Conservation (phyloP, 2,888 invertebrate genomes). For the Phyto melanocephala region DNA sequence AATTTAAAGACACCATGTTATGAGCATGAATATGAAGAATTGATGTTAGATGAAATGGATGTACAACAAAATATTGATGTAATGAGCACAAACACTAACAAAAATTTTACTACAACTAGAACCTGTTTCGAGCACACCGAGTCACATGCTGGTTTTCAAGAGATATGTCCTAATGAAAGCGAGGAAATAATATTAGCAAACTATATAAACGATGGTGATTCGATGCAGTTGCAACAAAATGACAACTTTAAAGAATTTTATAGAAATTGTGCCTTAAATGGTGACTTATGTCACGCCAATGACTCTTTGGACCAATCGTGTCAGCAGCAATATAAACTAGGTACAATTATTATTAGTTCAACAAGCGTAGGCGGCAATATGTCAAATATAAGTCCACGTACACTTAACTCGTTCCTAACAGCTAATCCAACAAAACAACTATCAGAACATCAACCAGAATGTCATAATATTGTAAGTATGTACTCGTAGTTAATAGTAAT, state of each 20-base stretch:
- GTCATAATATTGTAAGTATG: conserved; percentile 69
- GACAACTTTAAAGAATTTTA: not conserved
- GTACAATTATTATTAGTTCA: conserved; percentile 69
- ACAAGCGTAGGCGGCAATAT: conserved; percentile 43
- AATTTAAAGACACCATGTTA: not conserved
- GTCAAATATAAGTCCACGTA: conserved; percentile 27
- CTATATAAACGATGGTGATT: not conserved
- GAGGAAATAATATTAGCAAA: not conserved
- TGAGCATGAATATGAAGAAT: conserved; percentile 36
- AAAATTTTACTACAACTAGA: not conserved
- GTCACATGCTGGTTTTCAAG: not conserved
- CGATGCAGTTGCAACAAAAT: not conserved
- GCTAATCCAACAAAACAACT: conserved; percentile 7
- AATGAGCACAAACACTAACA: conserved; percentile 16
- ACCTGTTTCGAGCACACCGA: not conserved
- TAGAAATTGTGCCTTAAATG: not conserved
- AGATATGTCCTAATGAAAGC: not conserved
- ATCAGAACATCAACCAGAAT: conserved; percentile 36
- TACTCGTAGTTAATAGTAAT: not conserved
- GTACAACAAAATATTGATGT: conserved; percentile 66
- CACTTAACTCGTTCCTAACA: conserved; percentile 47
- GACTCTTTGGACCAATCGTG: not conserved
- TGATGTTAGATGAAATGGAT: conserved; percentile 64
- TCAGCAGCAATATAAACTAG: conserved; percentile 67
- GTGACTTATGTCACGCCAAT: not conserved